Base-by-base conservation (phyloP, 2,888 invertebrate genomes). In the Tetheella fluctuosa region DNA sequence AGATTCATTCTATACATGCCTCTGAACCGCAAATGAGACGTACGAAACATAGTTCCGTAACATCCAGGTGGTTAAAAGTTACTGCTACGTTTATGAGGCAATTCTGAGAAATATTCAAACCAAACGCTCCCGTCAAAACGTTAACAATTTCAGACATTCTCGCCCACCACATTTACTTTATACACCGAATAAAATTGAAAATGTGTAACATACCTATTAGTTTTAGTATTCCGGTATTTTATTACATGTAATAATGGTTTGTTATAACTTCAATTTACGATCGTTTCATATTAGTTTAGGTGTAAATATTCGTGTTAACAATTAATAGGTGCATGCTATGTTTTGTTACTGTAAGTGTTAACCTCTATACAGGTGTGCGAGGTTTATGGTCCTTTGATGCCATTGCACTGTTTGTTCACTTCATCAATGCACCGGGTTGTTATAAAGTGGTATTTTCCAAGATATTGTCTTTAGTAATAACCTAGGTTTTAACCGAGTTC, bases 261-360 rank as follows among this genome's bases (percentile, higher is more conserved):
- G 59, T 57, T 55, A 70, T 63, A n/a, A n/a, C n/a, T 57, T 34
- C n/a, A n/a, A 61, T 70, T 70, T 60, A 69, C 65, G 65, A 65
- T 67, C 61, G 68, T 72, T 63, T 59, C 60, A n/a, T 25, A 54
- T 25, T 54, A 15, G n/a, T n/a, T 28, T n/a, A 34, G 34, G 34
- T 34, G 34, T 34, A 13, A 34, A 34, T 34, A 34, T 34, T 34
- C 34, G 34, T 34, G 30, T 30, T 30, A 13, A 34, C 34, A 34
- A 34, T 34, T 34, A 34, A 13, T 34, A 39, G 39, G 6, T 39
- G 1, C 39, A 39, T 39, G 39, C 39, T 4, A 39, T 39, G 39
- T 39, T 39, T 39, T n/a, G n/a, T n/a, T 39, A 15, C 34, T 25
- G 12, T 7, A 34, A 6, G 7, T 34, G 10, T 4, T 39, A n/a